Evolutionary conservation across 2,113 vertebrate species (phyloP).

Genomic region (Aspiorhynchus laticeps): DNA sequence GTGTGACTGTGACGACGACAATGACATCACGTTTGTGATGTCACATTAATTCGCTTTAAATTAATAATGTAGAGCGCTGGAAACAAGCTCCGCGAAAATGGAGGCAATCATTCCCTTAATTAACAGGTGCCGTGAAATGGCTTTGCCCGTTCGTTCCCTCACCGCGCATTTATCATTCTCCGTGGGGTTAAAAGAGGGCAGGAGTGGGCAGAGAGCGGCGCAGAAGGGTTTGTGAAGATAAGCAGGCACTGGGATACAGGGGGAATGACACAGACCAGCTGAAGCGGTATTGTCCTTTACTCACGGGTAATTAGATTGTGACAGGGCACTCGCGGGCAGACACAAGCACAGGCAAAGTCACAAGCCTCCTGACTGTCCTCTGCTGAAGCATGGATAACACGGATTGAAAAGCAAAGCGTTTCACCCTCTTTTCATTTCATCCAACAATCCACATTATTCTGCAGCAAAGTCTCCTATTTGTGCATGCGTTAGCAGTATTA

Average conservation of each 20-base stretch:
- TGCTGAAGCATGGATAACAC: constrained; percentile 36
- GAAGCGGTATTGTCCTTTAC: constrained; percentile 81
- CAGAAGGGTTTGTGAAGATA: constrained; percentile 76
- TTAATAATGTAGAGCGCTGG: constrained; percentile 56
- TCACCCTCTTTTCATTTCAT: not conserved
- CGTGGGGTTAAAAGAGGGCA: constrained; percentile 46
- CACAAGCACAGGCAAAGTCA: constrained; percentile 67
- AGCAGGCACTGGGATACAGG: constrained; percentile 72
- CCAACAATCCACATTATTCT: constrained; percentile 5
- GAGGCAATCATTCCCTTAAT: constrained; percentile 74
- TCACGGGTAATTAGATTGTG: constrained; percentile 80
- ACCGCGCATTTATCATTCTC: constrained; percentile 75
- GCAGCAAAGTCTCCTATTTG: not conserved
- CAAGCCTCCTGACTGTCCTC: constrained; percentile 51
- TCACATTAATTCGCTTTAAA: constrained; percentile 17
- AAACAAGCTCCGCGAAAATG: constrained; percentile 68
- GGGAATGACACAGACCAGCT: constrained; percentile 81
- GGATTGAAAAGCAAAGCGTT: constrained; percentile 13
- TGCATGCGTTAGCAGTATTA: not conserved
- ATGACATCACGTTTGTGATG: constrained; percentile 32
- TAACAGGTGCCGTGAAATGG: constrained; percentile 75
- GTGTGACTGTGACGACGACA: not conserved
- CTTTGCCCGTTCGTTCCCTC: constrained; percentile 76
- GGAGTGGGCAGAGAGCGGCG: constrained; percentile 59
- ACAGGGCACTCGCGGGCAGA: constrained; percentile 68